Evolutionary conservation across 2,888 invertebrate genomes (phyloP), one percentile per base, ranked within the genome.

Genomic region (Dryocosmus kuriphilus): DNA sequence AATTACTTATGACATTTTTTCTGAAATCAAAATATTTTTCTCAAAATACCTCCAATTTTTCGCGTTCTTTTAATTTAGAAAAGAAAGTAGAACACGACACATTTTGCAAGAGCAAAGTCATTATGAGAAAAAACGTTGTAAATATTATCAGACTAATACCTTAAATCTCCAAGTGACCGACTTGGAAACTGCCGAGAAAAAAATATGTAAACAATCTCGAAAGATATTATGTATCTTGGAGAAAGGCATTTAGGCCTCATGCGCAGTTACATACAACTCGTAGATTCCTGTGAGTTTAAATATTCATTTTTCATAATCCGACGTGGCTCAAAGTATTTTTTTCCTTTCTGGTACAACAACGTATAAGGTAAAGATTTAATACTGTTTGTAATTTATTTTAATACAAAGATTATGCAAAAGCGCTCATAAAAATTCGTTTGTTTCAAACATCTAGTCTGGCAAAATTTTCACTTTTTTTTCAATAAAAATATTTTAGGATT

Each of bases 171-270:
- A 27, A 60, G 8, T 65, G 24, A 14, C 46, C 27, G 27, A 46
- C 46, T 67, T 67, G 19, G 19, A 30, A 16, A 24, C 24, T 67
- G 19, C 16, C 1, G 9, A 41, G 41, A 41, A 46, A 27, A 27
- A 67, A 41, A n/a, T n/a, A n/a, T 41, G 27, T 67, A 46, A 67
- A 67, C 27, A 67, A 38, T 27, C n/a, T 8, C 19, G 51, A 19
- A 38, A 41, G 16, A 41, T 27, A 67, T 6, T 27, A 27, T 46
- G 8, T 30, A 46, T 24, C 30, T 30, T 11, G 11, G 8, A 38
- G 35, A 16, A n/a, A 22, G 24, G 6, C 24, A 24, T 11, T 38
- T 16, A 41, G 22, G 14, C 24, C 16, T 7, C 14, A 65, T 51
- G 9, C 8, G n/a, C n/a, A n/a, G 9, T 8, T 4, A 22, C 22